Percentiles rank a stretch among this genome's conserved stretches.
phyloP scores from a whole-genome alignment of 2,888 invertebrate genomes.

The Neoitamus cyanurus region DNA sequence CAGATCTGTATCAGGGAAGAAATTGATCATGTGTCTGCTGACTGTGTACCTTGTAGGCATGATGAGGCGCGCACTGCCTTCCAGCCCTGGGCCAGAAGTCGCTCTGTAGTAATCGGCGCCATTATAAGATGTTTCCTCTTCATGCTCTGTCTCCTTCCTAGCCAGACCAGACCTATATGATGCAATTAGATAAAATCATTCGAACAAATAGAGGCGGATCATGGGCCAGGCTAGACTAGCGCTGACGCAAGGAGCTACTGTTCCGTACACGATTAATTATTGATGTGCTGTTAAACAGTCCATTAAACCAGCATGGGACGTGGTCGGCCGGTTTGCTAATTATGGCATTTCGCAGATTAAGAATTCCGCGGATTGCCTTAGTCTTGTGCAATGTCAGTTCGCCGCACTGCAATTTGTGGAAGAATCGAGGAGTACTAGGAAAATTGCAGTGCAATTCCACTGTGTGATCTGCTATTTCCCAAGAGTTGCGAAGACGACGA shows the following conservation, averaged over 20 bases:
- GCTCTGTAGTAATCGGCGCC: neutral
- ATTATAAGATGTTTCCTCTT: neutral
- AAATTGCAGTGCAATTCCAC: neutral
- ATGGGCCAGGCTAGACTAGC: neutral
- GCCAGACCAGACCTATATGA: neutral
- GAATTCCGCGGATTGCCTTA: neutral
- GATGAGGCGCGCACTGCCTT: neutral
- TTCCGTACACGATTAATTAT: conserved; percentile 13
- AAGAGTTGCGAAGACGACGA: neutral
- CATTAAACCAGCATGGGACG: neutral
- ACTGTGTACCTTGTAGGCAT: neutral
- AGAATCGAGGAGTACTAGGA: neutral
- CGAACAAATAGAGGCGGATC: neutral
- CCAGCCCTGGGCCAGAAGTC: neutral
- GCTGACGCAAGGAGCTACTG: neutral
- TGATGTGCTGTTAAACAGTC: conserved; percentile 18
- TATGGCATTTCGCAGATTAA: neutral
- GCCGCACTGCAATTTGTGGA: neutral
- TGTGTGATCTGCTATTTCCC: neutral
- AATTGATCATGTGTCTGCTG: neutral
- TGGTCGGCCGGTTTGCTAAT: neutral
- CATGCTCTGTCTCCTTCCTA: neutral
- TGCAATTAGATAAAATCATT: neutral
- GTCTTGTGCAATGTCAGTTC: neutral
- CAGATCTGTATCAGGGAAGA: neutral